phyloP scores from a whole-genome alignment of 2,113 vertebrate genomes.

The Macquaria ambigua region DNA sequence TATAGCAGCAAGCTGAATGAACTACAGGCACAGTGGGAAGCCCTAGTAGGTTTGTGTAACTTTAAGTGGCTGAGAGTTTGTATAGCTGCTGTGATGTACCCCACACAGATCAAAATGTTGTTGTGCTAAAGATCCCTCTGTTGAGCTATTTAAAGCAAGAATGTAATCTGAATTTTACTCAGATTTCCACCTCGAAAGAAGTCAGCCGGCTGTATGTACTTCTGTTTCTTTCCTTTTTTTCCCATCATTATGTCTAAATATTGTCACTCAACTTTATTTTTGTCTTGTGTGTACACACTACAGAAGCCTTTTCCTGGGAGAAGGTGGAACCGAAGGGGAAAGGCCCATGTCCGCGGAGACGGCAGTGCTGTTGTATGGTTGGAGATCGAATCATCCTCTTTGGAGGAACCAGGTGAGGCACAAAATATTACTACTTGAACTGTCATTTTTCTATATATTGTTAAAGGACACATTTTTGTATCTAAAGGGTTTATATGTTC shows the following conservation, averaged over 20 bases:
- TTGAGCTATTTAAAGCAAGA: conserved; percentile 1
- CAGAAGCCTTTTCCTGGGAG: conserved; percentile 90
- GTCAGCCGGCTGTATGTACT: not conserved
- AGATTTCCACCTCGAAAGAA: not conserved
- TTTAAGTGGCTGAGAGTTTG: not conserved
- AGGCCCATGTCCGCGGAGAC: conserved; percentile 93
- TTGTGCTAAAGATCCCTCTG: not conserved
- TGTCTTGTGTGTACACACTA: conserved; percentile 5
- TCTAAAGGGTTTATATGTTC: not conserved
- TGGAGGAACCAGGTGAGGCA: conserved; percentile 94
- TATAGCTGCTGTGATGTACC: not conserved
- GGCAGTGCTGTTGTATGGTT: conserved; percentile 98
- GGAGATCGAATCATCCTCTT: conserved; percentile 98
- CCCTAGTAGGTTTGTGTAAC: conserved; percentile 25
- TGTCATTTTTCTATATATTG: not conserved
- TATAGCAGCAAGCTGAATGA: conserved; percentile 37
- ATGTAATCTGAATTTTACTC: conserved; percentile 7
- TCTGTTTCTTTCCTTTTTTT: not conserved
- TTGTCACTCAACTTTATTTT: not conserved
- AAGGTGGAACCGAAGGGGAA: conserved; percentile 97
- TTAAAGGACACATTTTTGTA: not conserved
- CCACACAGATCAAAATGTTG: not conserved
- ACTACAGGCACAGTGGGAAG: conserved; percentile 12
- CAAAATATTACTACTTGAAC: conserved; percentile 3
- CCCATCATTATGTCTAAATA: not conserved